These are phyloP conservation scores for Acropternis orthonyx DNA, from an alignment of 2,797 vertebrate genomes.

Conservation along the genomic window DNA sequence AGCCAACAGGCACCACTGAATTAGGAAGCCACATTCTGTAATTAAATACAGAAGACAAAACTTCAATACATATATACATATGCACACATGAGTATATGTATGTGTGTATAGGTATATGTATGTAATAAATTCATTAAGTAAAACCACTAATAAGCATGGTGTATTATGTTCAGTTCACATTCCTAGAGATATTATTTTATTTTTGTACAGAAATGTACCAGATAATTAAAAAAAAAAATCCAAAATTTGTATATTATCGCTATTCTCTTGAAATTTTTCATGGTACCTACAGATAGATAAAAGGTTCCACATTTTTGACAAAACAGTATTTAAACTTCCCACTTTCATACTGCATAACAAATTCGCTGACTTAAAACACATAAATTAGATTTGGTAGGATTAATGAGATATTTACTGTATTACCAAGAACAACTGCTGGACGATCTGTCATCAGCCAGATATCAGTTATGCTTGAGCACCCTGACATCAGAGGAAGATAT, in stretches of 20 bases:
- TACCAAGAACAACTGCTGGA: not conserved
- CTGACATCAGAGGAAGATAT: conserved; percentile 28
- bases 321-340: conserved; percentile 37
- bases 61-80: conserved; percentile 52
- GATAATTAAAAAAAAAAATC: conserved; percentile 13
- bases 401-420: conserved; percentile 24
- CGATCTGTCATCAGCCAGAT: not conserved
- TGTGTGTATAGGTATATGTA: conserved; percentile 61
- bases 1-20: conserved; percentile 71
- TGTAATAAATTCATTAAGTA: conserved; percentile 60
- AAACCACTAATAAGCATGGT: conserved; percentile 33
- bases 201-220: conserved; percentile 60
- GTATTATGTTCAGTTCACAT: conserved; percentile 64
- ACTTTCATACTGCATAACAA: conserved; percentile 43
- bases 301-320: conserved; percentile 42
- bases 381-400: conserved; percentile 51
- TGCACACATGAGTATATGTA: not conserved
- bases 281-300: conserved; percentile 49
- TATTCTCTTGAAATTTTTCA: conserved; percentile 42
- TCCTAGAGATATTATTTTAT: conserved; percentile 63
- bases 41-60: conserved; percentile 71
- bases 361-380: conserved; percentile 47
- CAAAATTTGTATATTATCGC: conserved; percentile 32
- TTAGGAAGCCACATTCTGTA: conserved; percentile 70
- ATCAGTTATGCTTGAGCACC: conserved; percentile 9